These are phyloP conservation scores for Acanthiza pusilla DNA, from an alignment of 2,797 vertebrate species.

Conservation along the genomic window DNA sequence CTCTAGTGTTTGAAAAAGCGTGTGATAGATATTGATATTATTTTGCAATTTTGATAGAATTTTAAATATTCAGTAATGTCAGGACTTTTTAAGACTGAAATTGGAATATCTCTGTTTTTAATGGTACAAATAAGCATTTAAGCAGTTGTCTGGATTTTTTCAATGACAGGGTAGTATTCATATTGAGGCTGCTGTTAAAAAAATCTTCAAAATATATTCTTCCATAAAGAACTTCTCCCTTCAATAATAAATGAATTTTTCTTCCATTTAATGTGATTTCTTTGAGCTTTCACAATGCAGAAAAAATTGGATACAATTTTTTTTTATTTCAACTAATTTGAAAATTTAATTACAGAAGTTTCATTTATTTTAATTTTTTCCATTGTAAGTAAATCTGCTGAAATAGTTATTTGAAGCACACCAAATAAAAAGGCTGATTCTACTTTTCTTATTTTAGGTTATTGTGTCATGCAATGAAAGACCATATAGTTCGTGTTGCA, in stretches of 20 bases:
- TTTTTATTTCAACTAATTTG: not conserved
- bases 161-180: not conserved
- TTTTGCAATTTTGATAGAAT: not conserved
- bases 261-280: not conserved
- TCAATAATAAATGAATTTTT: not conserved
- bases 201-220: not conserved
- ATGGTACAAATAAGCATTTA: not conserved
- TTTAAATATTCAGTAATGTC: not conserved
- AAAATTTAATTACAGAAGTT: not conserved
- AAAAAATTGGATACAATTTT: not conserved
- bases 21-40: not conserved
- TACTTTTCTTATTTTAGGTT: slow-evolving; percentile 75
- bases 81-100: not conserved
- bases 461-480: slow-evolving; percentile 97
- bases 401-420: not conserved
- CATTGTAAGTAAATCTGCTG: not conserved
- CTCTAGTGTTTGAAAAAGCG: not conserved
- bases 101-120: not conserved
- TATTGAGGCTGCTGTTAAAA: not conserved
- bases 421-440: not conserved
- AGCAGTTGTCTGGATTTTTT: not conserved
- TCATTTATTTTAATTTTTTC: not conserved
- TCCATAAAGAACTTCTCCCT: not conserved
- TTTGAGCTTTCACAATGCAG: not conserved
- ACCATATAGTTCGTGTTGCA: slow-evolving; percentile 96